Base-by-base conservation (phyloP, 1,140 invertebrate genomes). In the Drosophila sulfurigaster region DNA sequence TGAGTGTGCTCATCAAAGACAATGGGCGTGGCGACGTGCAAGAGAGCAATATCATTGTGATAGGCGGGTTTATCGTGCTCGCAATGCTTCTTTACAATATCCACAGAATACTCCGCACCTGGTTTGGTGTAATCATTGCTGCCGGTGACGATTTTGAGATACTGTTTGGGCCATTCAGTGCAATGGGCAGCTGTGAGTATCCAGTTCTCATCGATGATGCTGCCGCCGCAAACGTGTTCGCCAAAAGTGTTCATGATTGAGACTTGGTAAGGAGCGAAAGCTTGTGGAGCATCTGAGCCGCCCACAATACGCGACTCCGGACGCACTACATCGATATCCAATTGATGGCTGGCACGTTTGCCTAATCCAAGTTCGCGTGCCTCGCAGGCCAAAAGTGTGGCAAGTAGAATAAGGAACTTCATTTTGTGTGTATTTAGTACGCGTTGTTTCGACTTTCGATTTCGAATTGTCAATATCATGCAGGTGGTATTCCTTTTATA, bases 21-120 rank as follows among this genome's bases (percentile, higher is more conserved):
- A 43, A 95, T 94, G 1, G 91, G 82, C 20, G 67, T 75, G 2
- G 76, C 69, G 2, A 94, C 75, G 62, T 91, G 92, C 0, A 94
- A 71, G 0, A 95, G 73, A 16, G 93, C 94, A 46, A 95, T 93
- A 68, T 95, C 94, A 77, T 95, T 94, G 35, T 76, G 81, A 68
- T 91, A 93, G 20, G 57, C 63, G 1, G 92, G 92, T 3, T 82
- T 73, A 49, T 92, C 81, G 54, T 94, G 85, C 0, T 64, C 7
- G 13, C 91, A 90, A 38, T 92, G 91, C 10, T 85, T 57, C 41
- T 90, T 80, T 3, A 73, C 59, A 2, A 48, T 45, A 51, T 83
- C 82, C 16, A 90, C 85, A 5, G 70, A 25, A 60, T 91, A 83
- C 25, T 77, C 79, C 1, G 76, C 87, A 46, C 78, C 91, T 4